Evolutionary conservation across 1,140 invertebrate genomes (phyloP), one percentile per base, ranked within the genome.

Genomic region (Oncopodura yosiiana): DNA sequence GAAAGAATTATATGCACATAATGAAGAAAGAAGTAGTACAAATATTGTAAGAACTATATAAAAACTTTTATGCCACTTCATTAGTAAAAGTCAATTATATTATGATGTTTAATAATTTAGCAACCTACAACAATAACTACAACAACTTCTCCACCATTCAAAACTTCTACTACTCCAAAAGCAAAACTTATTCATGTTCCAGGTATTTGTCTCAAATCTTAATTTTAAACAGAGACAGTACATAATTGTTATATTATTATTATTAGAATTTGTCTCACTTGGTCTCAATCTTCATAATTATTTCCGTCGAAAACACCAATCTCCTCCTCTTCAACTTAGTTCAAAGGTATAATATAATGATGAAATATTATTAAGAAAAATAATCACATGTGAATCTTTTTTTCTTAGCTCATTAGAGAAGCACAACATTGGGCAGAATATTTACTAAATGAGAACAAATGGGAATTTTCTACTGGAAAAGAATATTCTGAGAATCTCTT

Each of bases 401-500:
- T 29, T 14, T 21, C 14, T 3, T 24, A 56, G 54, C 24, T 56
- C 11, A 43, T 48, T 34, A 49, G 50, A 41, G 54, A 56, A 36
- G 54, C 54, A n/a, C 54, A 56, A 30, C 32, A 30, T 3, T 56
- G 54, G 54, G 54, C 54, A 8, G 54, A 56, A 26, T 49, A 56
- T 21, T 34, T 56, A 23, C 54, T 56, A 6, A 32, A 38, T 27
- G 54, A 56, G 50, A 56, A 56, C 38, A 56, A 56, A 38, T 56
- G 46, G 54, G 54, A 50, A 56, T 50, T 54, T 49, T 34, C 54
- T 26, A 42, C 46, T 18, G 48, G 48, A 8, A 49, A 56, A 45
- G 54, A 56, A 14, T 56, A 56, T 27, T 56, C 54, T 1, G 45
- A 56, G 21, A 56, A 56, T 23, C 49, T 56, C 12, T 56, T 56